A percentile compares a stretch with the other conserved stretches of the same genome.
These are phyloP conservation scores for Cephus sareptanus DNA, from an alignment of 2,888 invertebrate genomes.

Conservation along the genomic window DNA sequence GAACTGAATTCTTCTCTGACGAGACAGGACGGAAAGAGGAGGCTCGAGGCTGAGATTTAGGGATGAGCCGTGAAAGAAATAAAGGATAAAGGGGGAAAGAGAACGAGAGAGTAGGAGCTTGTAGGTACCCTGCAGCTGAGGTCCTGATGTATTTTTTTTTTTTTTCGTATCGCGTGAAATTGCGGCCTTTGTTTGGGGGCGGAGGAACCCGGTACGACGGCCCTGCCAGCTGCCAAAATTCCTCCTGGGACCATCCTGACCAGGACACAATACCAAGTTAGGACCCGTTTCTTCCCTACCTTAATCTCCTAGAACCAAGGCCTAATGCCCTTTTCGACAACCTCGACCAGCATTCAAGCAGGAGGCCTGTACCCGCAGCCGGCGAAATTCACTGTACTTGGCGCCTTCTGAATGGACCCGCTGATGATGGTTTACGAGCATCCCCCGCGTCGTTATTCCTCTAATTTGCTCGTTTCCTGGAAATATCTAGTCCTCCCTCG, in stretches of 20 bases:
- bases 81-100: background rate
- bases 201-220: constrained; percentile 18
- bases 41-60: background rate
- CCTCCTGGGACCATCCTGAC: constrained; percentile 1
- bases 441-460: background rate
- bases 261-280: background rate
- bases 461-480: background rate
- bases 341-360: background rate
- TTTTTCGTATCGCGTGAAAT: constrained; percentile 25
- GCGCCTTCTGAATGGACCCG: background rate
- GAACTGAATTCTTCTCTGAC: background rate
- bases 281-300: background rate
- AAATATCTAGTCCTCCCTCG: background rate
- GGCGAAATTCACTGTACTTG: background rate
- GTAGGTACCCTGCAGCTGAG: constrained; percentile 27
- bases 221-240: constrained; percentile 24
- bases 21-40: background rate
- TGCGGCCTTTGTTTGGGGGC: constrained; percentile 33
- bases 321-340: background rate
- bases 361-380: background rate
- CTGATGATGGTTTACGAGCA: background rate
- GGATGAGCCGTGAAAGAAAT: background rate
- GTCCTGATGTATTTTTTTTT: constrained; percentile 13
- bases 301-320: background rate
- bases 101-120: background rate